Evolutionary conservation across 2,797 vertebrate species (phyloP), one percentile per base, ranked within the genome.

Genomic region (Pogonophryne albipinna): DNA sequence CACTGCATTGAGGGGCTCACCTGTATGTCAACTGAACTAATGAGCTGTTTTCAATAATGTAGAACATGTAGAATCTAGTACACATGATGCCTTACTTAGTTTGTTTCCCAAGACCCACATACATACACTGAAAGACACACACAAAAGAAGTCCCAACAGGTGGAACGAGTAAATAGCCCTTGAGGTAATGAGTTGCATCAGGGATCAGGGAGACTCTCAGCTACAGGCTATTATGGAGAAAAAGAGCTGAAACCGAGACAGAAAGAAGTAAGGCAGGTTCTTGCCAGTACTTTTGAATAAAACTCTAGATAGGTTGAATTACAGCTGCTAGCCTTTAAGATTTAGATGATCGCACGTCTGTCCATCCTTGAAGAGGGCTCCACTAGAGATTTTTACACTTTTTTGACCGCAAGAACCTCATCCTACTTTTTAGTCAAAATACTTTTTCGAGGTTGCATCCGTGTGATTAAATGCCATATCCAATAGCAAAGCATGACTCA

Each of bases 191-290:
- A 56, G 19, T 38, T 41, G 42, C 63, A 44, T 34, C 59, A 47
- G 59, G 51, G 20, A 63, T 16, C 10, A 5, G 60, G 45, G 44
- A 44, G 61, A 66, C 45, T 79, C 64, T 83, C 69, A 19, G 60
- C 55, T 73, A 6, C 38, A 74, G 78, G 78, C 67, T 61, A 19
- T 57, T 58, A 34, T 38, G 38, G 50, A 70, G 57, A 19, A 71
- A 47, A 82, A 82, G 66, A 78, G 23, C 68, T 87, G 91, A 90
- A 89, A 89, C 82, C 34, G 45, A 86, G 63, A 82, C 34, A 8
- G 69, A 82, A 74, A 87, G 84, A 73, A 72, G 83, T 6, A n/a
- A 66, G 68, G 90, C 88, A 17, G 47, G 86, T 92, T 91, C 71
- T 79, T 38, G 57, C 20, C 27, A 62, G n/a, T 34, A 4, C 17